phyloP scores from a whole-genome alignment of 2,113 vertebrate genomes.

The Psittacula cyanocephala region DNA sequence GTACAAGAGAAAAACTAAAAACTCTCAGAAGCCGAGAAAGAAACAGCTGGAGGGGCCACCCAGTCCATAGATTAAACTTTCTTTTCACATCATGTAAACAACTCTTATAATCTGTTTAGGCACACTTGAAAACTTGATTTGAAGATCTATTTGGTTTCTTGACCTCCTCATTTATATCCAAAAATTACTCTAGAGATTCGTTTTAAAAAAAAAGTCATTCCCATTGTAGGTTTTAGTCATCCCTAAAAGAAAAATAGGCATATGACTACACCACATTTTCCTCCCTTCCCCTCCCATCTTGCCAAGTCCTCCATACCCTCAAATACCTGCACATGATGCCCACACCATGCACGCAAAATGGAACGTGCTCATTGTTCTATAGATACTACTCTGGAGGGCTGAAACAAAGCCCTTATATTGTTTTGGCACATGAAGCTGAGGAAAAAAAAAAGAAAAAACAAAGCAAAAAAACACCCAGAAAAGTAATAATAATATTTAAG shows the following conservation, averaged over 20 bases:
- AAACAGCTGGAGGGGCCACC: not conserved
- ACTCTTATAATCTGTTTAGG: not conserved
- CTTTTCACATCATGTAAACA: not conserved
- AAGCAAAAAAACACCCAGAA: not conserved
- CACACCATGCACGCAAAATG: not conserved
- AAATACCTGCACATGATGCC: not conserved
- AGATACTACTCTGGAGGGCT: not conserved
- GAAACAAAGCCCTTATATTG: not conserved
- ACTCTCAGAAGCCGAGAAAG: not conserved
- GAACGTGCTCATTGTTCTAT: not conserved
- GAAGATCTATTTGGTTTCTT: not conserved
- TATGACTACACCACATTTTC: not conserved
- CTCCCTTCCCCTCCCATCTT: not conserved
- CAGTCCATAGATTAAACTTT: not conserved
- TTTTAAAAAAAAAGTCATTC: not conserved
- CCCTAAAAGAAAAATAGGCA: not conserved
- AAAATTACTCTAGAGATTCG: not conserved
- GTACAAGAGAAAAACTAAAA: not conserved
- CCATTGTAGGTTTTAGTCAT: not conserved
- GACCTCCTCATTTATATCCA: not conserved
- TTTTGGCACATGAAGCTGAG: not conserved
- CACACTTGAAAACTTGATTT: not conserved
- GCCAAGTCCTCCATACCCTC: not conserved
- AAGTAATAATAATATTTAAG: not conserved
- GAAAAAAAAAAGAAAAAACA: rapidly evolving